These are phyloP conservation scores for Paraescarpia echinospica DNA, from an alignment of 1,140 invertebrate genomes.

Conservation along the genomic window DNA sequence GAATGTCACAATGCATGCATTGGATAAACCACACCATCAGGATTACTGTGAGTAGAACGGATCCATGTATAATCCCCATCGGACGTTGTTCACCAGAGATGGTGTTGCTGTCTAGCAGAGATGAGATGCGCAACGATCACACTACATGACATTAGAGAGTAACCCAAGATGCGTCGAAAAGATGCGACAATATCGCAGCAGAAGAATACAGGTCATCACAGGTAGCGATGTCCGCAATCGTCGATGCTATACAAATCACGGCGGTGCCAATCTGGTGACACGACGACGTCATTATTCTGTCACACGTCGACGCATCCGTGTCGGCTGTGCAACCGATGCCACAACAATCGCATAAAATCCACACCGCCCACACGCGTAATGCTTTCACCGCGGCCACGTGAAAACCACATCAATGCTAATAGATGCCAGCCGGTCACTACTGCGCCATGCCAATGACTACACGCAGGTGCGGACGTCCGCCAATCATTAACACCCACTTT, in stretches of 20 bases:
- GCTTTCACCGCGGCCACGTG: not conserved
- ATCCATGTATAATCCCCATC: not conserved
- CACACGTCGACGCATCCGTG: not conserved
- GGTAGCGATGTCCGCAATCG: not conserved
- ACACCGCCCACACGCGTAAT: not conserved
- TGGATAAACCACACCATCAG: not conserved
- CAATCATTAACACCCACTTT: not conserved
- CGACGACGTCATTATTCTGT: not conserved
- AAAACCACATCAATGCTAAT: conserved; percentile 6
- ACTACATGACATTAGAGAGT: not conserved
- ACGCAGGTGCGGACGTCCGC: not conserved
- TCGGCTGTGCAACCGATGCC: not conserved
- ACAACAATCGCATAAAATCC: not conserved
- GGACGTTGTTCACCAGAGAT: not conserved
- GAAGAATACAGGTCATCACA: not conserved
- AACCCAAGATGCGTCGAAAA: not conserved
- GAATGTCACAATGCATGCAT: not conserved
- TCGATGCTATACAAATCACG: not conserved
- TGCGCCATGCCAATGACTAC: not conserved
- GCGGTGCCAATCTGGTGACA: not conserved
- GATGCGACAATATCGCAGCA: not conserved
- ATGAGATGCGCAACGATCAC: not conserved
- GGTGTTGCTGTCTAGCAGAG: not conserved
- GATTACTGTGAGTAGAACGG: not conserved
- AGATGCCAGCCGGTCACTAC: not conserved